Conservation (phyloP, 2,113 vertebrate species). For the Parus major region DNA sequence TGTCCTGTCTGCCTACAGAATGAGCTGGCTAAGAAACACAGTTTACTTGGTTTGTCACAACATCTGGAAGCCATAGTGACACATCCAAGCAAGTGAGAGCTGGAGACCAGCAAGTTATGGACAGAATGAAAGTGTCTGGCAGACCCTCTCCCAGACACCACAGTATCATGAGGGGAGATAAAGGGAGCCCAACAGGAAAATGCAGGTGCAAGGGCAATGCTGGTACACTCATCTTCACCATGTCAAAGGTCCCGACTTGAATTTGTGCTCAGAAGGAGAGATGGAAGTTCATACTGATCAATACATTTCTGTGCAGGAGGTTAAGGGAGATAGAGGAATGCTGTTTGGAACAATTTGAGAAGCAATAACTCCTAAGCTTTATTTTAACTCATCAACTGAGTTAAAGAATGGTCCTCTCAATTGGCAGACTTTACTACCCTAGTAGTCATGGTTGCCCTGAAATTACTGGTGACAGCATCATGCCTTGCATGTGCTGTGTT, state of each 20-base stretch:
- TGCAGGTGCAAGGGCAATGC: background rate
- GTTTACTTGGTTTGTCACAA: constrained; percentile 1
- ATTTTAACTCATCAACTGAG: background rate
- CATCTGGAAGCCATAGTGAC: constrained; percentile 59
- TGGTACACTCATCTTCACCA: background rate
- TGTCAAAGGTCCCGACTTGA: background rate
- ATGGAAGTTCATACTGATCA: background rate
- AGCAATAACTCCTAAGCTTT: background rate
- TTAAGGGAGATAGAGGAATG: background rate
- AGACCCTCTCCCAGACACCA: background rate
- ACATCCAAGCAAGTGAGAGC: constrained; percentile 10
- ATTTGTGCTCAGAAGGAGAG: background rate
- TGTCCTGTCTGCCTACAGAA: constrained; percentile 38
- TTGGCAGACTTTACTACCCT: background rate
- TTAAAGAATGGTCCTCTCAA: background rate
- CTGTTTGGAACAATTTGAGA: background rate
- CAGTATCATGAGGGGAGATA: background rate
- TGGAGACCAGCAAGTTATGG: background rate
- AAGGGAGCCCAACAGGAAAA: background rate
- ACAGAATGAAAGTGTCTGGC: background rate
- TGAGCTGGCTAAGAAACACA: background rate
- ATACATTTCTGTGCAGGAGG: background rate
- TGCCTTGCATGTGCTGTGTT: background rate
- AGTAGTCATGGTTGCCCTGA: background rate
- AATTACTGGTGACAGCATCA: background rate